Conservation (phyloP, 2,888 invertebrate genomes). For the Frankliniella fusca region DNA sequence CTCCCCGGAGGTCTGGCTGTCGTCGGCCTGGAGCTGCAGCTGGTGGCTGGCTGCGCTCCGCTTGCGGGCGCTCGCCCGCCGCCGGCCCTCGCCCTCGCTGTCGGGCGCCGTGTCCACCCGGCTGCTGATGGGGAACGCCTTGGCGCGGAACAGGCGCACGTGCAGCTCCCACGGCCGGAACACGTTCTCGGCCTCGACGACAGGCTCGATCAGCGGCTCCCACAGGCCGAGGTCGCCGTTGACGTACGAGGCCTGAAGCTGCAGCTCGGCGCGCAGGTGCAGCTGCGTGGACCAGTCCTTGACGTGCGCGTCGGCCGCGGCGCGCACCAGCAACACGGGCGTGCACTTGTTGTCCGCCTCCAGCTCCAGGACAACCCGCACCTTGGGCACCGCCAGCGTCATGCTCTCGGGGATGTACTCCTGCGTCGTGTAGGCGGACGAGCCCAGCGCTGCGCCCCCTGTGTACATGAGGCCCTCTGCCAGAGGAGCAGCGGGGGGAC, state of each 20-base stretch:
- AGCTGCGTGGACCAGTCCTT: slow-evolving; percentile 65
- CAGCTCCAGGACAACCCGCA: slow-evolving; percentile 61
- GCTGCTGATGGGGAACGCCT: slow-evolving; percentile 53
- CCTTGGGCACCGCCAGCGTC: slow-evolving; percentile 54
- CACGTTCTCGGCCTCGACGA: slow-evolving; percentile 60
- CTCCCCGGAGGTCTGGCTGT: slow-evolving; percentile 57
- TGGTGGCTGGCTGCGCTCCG: slow-evolving; percentile 43
- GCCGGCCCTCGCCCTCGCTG: slow-evolving; percentile 42
- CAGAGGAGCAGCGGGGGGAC: background rate
- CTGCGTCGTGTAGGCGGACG: slow-evolving; percentile 35
- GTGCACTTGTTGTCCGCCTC: slow-evolving; percentile 52
- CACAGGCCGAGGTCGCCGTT: slow-evolving; percentile 67
- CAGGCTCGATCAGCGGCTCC: slow-evolving; percentile 81
- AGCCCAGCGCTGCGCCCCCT: slow-evolving; percentile 47
- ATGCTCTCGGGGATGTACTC: slow-evolving; percentile 49
- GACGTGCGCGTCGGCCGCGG: slow-evolving; percentile 57
- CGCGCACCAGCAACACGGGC: slow-evolving; percentile 54
- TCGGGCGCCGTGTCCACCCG: background rate
- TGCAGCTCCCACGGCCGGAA: slow-evolving; percentile 70
- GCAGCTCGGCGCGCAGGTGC: slow-evolving; percentile 49
- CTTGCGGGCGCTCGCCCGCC: slow-evolving; percentile 46
- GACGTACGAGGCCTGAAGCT: slow-evolving; percentile 58
- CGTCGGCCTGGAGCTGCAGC: slow-evolving; percentile 44
- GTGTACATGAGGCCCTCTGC: background rate
- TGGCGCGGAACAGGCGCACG: slow-evolving; percentile 52